phyloP scores from a whole-genome alignment of 35 echinoderm and acorn worm species.

The Apostichopus japonicus region DNA sequence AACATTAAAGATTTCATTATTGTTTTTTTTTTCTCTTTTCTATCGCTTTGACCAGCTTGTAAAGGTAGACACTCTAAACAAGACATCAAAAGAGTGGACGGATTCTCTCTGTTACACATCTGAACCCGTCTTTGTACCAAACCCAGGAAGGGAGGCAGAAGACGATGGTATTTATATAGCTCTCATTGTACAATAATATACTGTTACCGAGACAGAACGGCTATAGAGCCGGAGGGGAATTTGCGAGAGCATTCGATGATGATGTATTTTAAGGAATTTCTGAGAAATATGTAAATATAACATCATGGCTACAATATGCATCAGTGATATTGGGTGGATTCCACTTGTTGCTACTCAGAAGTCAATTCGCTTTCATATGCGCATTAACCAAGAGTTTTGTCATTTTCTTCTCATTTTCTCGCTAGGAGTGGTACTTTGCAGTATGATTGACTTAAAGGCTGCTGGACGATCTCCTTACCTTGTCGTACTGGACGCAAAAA shows the following conservation, averaged over 20 bases:
- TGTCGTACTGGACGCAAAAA: slow-evolving; percentile 65
- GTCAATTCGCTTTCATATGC: not conserved
- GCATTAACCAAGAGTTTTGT: not conserved
- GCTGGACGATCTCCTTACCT: slow-evolving; percentile 55
- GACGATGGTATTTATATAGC: slow-evolving; percentile 49
- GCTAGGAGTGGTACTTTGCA: slow-evolving; percentile 74
- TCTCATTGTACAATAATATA: no score
- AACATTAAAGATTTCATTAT: no score
- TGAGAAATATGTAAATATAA: not conserved
- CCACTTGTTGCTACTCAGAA: not conserved
- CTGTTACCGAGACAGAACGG: not conserved
- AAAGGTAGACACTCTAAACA: slow-evolving; percentile 40
- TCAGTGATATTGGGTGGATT: not conserved
- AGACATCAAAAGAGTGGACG: slow-evolving; percentile 27
- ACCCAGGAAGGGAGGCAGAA: slow-evolving; percentile 27
- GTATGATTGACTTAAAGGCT: slow-evolving; percentile 35
- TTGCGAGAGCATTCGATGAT: not conserved
- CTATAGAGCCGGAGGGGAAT: not conserved
- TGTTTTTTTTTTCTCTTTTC: no score
- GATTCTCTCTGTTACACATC: slow-evolving; percentile 21
- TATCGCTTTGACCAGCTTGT: not conserved
- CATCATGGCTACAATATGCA: not conserved
- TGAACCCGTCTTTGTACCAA: slow-evolving; percentile 59
- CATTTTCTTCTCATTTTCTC: slow-evolving; percentile 14
- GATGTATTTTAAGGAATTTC: not conserved